These are phyloP conservation scores for Phengaris arion DNA, from an alignment of 2,888 invertebrate species.

Conservation along the genomic window DNA sequence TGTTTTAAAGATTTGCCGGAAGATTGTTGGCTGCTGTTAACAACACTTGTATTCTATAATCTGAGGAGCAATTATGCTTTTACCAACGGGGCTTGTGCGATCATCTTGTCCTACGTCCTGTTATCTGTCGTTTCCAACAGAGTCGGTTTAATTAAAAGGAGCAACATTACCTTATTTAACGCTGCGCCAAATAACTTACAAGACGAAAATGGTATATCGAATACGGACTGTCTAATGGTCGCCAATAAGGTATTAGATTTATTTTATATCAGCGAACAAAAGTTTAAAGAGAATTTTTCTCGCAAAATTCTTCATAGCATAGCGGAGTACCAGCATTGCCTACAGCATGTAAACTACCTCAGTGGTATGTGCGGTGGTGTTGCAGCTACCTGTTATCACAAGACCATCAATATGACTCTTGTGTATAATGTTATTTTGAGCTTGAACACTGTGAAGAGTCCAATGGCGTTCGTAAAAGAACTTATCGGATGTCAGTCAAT, in stretches of 20 bases:
- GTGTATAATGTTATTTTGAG: neutral
- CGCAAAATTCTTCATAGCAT: conserved; percentile 43
- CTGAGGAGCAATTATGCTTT: neutral
- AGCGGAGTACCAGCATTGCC: conserved; percentile 50
- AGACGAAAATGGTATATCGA: conserved; percentile 7
- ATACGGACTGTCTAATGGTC: neutral
- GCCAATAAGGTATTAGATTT: neutral
- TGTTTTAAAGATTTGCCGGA: neutral
- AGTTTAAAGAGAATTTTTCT: conserved; percentile 34
- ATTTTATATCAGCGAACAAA: conserved; percentile 1
- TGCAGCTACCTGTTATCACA: neutral
- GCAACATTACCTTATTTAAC: neutral
- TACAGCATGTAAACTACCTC: conserved; percentile 51
- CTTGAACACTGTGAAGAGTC: neutral
- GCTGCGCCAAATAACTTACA: neutral
- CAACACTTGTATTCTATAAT: neutral
- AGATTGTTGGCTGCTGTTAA: conserved; percentile 13
- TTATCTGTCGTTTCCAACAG: neutral
- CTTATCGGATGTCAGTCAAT: neutral
- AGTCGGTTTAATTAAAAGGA: conserved; percentile 9
- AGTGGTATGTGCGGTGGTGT: conserved; percentile 45
- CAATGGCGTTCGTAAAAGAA: neutral
- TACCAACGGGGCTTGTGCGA: neutral
- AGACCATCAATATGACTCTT: neutral
- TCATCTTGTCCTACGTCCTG: neutral